Conservation (phyloP, 2,113 vertebrate genomes). For the Larimichthys crocea region DNA sequence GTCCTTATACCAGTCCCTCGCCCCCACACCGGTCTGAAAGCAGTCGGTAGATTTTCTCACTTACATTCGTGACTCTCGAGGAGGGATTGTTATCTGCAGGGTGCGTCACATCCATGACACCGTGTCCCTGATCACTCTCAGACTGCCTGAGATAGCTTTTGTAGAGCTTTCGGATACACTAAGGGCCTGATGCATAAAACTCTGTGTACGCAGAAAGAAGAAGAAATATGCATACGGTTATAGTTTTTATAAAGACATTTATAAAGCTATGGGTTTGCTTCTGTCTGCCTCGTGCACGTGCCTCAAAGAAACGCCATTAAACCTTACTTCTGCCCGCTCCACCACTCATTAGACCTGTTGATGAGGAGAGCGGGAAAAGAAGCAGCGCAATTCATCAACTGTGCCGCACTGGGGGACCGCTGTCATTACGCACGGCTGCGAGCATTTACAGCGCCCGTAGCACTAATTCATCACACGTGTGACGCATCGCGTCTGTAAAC, state of each 20-base stretch:
- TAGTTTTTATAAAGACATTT: too few relatives aligned
- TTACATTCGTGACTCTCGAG: conserved; percentile 17
- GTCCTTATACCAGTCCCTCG: conserved; percentile 6
- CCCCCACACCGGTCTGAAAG: background rate
- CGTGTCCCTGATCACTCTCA: conserved; percentile 38
- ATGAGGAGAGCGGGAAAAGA: background rate
- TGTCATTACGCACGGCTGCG: background rate
- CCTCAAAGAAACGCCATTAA: background rate
- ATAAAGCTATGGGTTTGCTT: background rate
- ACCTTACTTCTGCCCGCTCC: background rate
- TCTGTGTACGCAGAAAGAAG: background rate
- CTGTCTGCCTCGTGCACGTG: background rate
- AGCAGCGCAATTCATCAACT: background rate
- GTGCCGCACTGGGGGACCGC: background rate
- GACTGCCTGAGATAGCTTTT: conserved; percentile 8
- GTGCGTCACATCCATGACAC: conserved; percentile 33
- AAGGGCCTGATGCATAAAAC: background rate
- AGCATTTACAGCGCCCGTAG: background rate
- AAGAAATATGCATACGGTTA: background rate
- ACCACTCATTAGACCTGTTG: background rate
- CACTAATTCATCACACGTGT: background rate
- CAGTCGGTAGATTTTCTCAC: conserved; percentile 3
- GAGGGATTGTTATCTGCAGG: conserved; percentile 30
- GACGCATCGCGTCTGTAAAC: background rate
- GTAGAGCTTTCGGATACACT: conserved; percentile 9